Evolutionary conservation across 2,113 vertebrate species (phyloP), one percentile per base, ranked within the genome.

Genomic region (Lates calcarifer): DNA sequence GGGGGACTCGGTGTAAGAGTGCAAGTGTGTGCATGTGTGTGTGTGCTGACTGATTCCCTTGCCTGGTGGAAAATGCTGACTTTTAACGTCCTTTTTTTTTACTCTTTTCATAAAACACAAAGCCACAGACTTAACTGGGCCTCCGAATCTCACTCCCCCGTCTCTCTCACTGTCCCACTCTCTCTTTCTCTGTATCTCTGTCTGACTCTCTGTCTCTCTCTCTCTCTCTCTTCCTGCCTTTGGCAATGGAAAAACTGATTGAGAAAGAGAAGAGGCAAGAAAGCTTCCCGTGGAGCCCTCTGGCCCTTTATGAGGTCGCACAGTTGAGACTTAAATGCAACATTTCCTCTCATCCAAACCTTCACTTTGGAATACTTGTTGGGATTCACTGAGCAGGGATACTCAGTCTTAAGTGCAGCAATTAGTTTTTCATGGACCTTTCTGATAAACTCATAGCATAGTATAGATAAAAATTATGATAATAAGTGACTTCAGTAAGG

Each of bases 11-110:
- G 78, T 75, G 72, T 56, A 67, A 31, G 82, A 71, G 85, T 49
- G 62, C 60, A 64, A 63, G 77, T 66, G 81, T 74, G 71, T 43
- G 71, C 57, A 58, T 67, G 66, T 77, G 81, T 73, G 61, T 66
- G 60, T 64, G 33, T 80, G 70, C 75, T 7, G 77, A 73, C 82
- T 73, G 86, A 86, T 90, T 92, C 88, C 64, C 80, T 85, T 64
- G 85, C 82, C 84, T 71, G 83, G 79, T 94, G 94, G 93, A 95
- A 95, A 95, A 94, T 82, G 93, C 95, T 95, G 95, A 95, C 94
- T 93, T 93, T 92, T 90, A 93, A 94, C 89, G 90, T 93, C 71
- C 81, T 87, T 83, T 82, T 80, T 72, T 82, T 82, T 78, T 74
- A 62, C 76, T 85, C 89, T 93, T 92, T 94, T 92, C 89, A 92